Percentiles rank a stretch among this genome's conserved stretches.
phyloP scores from a whole-genome alignment of 2,113 vertebrate genomes.

The Xenotilapia flavipinnis region DNA sequence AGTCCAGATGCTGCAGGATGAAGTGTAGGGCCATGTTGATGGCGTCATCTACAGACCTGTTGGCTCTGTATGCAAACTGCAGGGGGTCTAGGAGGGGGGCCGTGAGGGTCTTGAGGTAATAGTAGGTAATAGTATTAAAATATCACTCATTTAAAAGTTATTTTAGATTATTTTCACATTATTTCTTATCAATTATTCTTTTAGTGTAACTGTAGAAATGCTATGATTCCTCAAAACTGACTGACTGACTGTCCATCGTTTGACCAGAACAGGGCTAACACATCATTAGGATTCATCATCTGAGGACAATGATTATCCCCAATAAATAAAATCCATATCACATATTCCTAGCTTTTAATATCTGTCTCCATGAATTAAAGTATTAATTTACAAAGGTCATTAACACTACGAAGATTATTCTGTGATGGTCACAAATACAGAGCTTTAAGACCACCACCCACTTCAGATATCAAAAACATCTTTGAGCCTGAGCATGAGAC shows the following conservation, averaged over 20 bases:
- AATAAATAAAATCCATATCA: neutral
- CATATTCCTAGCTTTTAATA: neutral
- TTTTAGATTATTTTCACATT: neutral
- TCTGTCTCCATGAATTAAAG: neutral
- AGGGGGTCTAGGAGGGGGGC: no score
- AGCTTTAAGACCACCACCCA: neutral
- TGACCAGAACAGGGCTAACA: neutral
- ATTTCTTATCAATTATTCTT: neutral
- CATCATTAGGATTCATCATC: neutral
- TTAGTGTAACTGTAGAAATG: neutral
- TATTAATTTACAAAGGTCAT: neutral
- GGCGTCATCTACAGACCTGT: no score
- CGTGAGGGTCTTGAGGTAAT: no score
- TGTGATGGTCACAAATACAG: neutral
- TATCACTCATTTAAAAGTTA: neutral
- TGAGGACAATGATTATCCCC: neutral
- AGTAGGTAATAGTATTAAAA: no score
- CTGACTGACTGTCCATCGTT: accelerated
- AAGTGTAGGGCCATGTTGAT: no score
- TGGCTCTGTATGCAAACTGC: no score
- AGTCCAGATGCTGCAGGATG: no score
- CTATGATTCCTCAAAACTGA: neutral
- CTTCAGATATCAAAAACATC: neutral
- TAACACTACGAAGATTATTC: neutral
- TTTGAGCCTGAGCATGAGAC: neutral